Percentiles rank a stretch among this genome's conserved stretches.
Conservation (phyloP, 2,888 invertebrate species). For the Bombyx huttoni region DNA sequence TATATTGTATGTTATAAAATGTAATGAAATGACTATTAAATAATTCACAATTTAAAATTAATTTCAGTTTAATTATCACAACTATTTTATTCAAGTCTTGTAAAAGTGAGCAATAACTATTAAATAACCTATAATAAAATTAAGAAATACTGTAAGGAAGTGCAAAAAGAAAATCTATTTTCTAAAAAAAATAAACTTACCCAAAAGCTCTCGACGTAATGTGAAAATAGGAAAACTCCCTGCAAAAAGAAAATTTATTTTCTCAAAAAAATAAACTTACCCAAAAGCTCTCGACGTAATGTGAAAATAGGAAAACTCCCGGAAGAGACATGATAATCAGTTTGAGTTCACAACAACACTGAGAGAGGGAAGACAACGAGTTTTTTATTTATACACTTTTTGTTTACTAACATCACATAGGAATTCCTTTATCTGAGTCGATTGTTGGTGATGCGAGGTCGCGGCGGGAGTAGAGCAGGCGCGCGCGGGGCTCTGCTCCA, state of each 20-base stretch:
- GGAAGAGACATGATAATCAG: constrained; percentile 55
- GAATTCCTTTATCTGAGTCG: constrained; percentile 39
- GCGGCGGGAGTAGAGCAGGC: constrained; percentile 20
- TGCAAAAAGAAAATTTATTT: too few species aligned
- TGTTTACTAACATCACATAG: constrained; percentile 66
- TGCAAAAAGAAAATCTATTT: not conserved
- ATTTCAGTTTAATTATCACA: too few species aligned
- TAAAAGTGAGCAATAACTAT: not conserved
- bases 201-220: constrained; percentile 65
- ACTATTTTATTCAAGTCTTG: not conserved
- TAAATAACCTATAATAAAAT: not conserved
- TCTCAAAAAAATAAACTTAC: constrained; percentile 39
- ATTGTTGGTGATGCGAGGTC: constrained; percentile 18
- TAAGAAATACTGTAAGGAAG: too few species aligned
- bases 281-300: constrained; percentile 65
- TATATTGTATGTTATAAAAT: too few species aligned
- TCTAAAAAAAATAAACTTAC: constrained; percentile 39
- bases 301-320: constrained; percentile 56
- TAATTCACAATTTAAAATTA: too few species aligned
- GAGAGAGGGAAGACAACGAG: constrained; percentile 34
- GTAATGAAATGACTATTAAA: too few species aligned
- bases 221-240: constrained; percentile 56
- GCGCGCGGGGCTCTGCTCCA: constrained; percentile 31
- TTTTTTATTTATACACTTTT: constrained; percentile 61
- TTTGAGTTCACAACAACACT: constrained; percentile 45